These are phyloP conservation scores for Tenthredo scrophulariae DNA, from an alignment of 2,888 invertebrate species.

Conservation along the genomic window DNA sequence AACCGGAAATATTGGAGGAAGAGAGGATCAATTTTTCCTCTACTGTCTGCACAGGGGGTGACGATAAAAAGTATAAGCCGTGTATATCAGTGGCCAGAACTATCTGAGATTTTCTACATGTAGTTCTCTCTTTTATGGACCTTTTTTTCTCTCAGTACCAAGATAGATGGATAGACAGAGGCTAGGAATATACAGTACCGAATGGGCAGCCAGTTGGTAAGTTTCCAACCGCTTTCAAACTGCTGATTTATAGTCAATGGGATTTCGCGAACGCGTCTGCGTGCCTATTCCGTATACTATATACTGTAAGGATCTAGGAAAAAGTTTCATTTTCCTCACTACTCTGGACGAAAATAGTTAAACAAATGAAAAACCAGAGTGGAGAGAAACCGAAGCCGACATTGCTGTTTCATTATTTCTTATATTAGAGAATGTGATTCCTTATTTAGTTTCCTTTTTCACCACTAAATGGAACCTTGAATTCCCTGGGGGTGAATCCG, in stretches of 20 bases:
- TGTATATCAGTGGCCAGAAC: conserved; percentile 17
- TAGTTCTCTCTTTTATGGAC: neutral
- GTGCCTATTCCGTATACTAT: neutral
- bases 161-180: neutral
- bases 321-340: neutral
- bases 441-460: neutral
- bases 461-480: neutral
- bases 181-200: neutral
- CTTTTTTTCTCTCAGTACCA: neutral
- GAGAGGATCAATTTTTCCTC: neutral
- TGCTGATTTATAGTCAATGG: conserved; percentile 43
- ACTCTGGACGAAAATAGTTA: neutral
- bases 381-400: neutral
- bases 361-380: neutral
- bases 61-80: neutral
- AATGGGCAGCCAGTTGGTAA: conserved; percentile 38
- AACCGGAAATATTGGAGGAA: neutral
- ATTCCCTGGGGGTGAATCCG: neutral
- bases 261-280: neutral
- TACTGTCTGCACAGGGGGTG: neutral
- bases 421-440: neutral
- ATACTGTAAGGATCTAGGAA: neutral
- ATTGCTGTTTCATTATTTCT: no score
- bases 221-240: conserved; percentile 48
- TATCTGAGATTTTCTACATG: neutral